Conservation (phyloP, 35 echinoderm and acorn worm genomes). For the Anneissia japonica region DNA sequence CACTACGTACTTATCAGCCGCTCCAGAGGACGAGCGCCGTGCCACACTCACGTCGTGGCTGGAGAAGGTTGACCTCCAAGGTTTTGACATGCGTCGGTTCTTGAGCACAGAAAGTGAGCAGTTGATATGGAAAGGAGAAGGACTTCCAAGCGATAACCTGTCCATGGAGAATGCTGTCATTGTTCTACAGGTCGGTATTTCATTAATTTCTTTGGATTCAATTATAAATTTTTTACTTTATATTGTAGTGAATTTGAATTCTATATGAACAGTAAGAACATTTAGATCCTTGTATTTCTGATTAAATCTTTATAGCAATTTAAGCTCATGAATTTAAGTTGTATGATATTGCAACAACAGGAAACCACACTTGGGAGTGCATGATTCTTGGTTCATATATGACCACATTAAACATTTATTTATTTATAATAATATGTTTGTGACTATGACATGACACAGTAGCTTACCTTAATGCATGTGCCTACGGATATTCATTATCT, state of each 20-base stretch:
- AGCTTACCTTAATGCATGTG: neutral
- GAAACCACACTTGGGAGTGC: neutral
- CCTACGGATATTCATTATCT: neutral
- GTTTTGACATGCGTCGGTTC: slow-evolving; percentile 78
- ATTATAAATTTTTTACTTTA: too few species aligned
- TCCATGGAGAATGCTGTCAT: slow-evolving; percentile 97
- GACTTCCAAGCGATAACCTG: slow-evolving; percentile 86
- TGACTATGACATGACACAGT: too few species aligned
- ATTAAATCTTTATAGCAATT: too few species aligned
- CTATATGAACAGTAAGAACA: too few species aligned
- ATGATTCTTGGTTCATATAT: neutral
- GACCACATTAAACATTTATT: neutral
- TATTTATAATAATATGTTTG: slow-evolving; percentile 6
- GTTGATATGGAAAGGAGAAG: slow-evolving; percentile 91
- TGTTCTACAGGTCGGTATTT: slow-evolving; percentile 63
- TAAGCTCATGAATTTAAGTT: too few species aligned
- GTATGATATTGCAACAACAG: too few species aligned
- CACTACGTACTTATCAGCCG: slow-evolving; percentile 90
- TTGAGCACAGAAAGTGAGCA: slow-evolving; percentile 96
- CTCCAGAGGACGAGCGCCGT: slow-evolving; percentile 73
- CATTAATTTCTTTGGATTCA: too few species aligned
- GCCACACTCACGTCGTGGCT: slow-evolving; percentile 37
- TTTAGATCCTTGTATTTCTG: too few species aligned
- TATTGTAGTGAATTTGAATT: too few species aligned
- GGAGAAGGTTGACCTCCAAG: slow-evolving; percentile 41